phyloP scores from a whole-genome alignment of 2,888 invertebrate genomes.

The Tachina lurida region DNA sequence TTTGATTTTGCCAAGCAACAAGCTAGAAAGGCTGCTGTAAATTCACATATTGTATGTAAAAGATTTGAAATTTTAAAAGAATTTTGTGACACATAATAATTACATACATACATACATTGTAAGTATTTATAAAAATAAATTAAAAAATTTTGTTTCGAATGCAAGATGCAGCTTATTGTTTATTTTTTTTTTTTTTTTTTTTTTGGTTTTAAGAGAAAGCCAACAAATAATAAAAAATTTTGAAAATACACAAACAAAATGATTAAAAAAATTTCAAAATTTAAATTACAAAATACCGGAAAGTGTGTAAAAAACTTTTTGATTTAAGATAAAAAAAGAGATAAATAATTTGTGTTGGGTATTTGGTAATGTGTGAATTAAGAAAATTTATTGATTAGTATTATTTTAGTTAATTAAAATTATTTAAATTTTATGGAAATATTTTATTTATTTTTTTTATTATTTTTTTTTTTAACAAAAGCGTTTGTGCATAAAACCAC shows the following conservation, averaged over 20 bases:
- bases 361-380: constrained; percentile 62
- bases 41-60: constrained; percentile 19
- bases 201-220: constrained; percentile 48
- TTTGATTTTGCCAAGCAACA: constrained; percentile 45
- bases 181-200: constrained; percentile 9
- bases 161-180: constrained; percentile 48
- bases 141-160: constrained; percentile 31
- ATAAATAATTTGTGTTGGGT: constrained; percentile 53
- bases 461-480: constrained; percentile 44
- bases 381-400: constrained; percentile 51
- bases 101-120: constrained; percentile 32
- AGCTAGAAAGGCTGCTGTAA: constrained; percentile 37
- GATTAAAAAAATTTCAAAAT: background rate
- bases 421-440: constrained; percentile 22
- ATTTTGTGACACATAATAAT: constrained; percentile 50
- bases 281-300: constrained; percentile 30
- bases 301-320: constrained; percentile 22
- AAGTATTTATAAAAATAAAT: constrained; percentile 13
- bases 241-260: constrained; percentile 34
- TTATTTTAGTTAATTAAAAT: constrained; percentile 25
- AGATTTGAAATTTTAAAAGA: constrained; percentile 20
- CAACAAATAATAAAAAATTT: constrained; percentile 57
- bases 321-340: background rate
- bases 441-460: constrained; percentile 27
- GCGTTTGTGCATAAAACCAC: constrained; percentile 12